These are phyloP conservation scores for Dasyornis broadbenti DNA, from an alignment of 2,113 vertebrate genomes.

Conservation along the genomic window DNA sequence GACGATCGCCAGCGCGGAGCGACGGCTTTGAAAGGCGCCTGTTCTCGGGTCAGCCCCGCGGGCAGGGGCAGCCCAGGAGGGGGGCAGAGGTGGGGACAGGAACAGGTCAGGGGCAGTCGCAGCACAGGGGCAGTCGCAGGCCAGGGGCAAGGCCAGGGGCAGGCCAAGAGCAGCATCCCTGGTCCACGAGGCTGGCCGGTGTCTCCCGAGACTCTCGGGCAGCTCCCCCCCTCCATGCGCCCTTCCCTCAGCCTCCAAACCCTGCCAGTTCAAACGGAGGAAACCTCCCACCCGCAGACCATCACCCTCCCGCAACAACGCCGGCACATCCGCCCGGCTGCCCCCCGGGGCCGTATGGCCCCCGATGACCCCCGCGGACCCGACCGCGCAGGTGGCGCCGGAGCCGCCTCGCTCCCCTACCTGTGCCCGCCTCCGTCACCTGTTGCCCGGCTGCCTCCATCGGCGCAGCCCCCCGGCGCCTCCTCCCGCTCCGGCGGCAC, in stretches of 20 bases:
- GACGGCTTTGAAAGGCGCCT: neutral
- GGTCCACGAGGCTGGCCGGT: no score
- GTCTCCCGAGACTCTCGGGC: neutral
- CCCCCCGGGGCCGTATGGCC: neutral
- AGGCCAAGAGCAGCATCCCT: neutral
- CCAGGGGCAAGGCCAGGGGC: no score
- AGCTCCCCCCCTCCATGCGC: neutral
- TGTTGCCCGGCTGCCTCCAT: conserved; percentile 64
- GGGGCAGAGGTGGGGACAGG: no score
- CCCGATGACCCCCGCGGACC: neutral
- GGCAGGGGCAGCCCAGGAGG: neutral
- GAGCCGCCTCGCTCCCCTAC: conserved; percentile 37
- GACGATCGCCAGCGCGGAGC: neutral
- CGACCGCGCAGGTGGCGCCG: neutral
- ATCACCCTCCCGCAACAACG: no score
- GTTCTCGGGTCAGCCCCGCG: neutral
- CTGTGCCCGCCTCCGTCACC: conserved; percentile 73
- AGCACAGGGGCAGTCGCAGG: neutral
- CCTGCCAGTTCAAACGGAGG: neutral
- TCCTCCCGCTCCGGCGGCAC: conserved; percentile 58
- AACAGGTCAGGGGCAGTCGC: neutral
- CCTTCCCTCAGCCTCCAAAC: neutral
- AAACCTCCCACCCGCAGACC: neutral
- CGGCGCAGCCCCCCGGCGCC: conserved; percentile 33
- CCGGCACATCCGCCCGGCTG: neutral